phyloP scores from a whole-genome alignment of 2,888 invertebrate species.

The Amaurobius ferox region DNA sequence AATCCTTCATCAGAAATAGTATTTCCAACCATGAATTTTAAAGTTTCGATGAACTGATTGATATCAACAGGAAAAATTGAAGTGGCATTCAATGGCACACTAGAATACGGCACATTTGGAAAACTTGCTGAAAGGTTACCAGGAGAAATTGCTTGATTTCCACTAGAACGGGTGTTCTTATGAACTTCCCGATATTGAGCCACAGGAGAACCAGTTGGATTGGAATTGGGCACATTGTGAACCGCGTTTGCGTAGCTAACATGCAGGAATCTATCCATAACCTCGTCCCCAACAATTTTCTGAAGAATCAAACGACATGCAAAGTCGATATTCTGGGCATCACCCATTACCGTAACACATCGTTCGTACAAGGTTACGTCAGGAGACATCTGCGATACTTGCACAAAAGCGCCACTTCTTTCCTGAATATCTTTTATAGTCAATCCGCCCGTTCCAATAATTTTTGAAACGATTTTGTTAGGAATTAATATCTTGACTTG shows the following conservation, averaged over 20 bases:
- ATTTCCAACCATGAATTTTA: no score
- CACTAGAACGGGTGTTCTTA: not conserved
- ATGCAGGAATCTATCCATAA: not conserved
- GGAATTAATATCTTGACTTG: not conserved
- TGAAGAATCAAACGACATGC: not conserved
- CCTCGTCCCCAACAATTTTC: not conserved
- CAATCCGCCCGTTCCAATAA: not conserved
- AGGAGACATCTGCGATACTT: not conserved
- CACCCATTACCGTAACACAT: not conserved
- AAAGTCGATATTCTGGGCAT: not conserved
- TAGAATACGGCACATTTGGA: no score
- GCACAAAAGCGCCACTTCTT: not conserved
- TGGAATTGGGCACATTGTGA: not conserved
- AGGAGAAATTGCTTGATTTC: no score
- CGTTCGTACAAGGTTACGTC: not conserved
- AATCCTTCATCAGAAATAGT: no score
- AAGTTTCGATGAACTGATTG: no score
- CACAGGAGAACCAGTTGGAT: not conserved
- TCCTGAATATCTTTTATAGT: not conserved
- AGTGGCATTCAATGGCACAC: no score
- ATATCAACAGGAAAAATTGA: no score
- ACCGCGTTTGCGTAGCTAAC: not conserved
- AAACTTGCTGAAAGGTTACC: no score
- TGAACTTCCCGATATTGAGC: not conserved
- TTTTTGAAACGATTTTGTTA: not conserved